Evolutionary conservation across 2,113 vertebrate species (phyloP).

Genomic region (Alligator mississippiensis): DNA sequence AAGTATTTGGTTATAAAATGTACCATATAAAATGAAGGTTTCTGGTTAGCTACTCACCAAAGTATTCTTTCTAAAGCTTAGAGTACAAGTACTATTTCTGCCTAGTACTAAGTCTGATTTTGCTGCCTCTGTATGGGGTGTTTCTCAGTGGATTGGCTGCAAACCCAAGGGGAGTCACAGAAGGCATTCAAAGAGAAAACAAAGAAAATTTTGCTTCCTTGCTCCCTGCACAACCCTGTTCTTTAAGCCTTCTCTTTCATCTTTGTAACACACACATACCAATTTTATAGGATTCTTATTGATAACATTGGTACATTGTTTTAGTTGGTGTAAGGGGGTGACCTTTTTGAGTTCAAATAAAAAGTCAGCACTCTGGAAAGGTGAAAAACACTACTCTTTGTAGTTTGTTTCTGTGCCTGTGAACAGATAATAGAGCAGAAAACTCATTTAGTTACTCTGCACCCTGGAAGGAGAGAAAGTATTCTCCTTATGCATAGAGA

Average conservation of each 20-base stretch:
- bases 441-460: neutral
- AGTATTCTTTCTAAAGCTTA: neutral
- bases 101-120: neutral
- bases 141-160: neutral
- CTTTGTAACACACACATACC: neutral
- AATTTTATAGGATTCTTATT: neutral
- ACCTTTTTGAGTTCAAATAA: neutral
- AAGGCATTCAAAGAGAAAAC: neutral
- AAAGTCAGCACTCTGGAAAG: neutral
- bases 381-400: neutral
- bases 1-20: neutral
- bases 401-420: neutral
- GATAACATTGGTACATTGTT: neutral
- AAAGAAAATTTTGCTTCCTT: neutral
- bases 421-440: neutral
- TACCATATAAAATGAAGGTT: too few species aligned
- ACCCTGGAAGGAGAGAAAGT: neutral
- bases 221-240: neutral
- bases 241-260: neutral
- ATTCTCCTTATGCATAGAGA: neutral
- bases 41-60: neutral
- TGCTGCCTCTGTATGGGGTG: neutral
- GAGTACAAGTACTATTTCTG: neutral
- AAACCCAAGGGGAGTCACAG: neutral
- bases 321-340: neutral